A percentile compares a stretch with the other conserved stretches of the same genome.
Conservation (phyloP, 2,113 vertebrate species). For the Cyphomyrus discorhynchus region DNA sequence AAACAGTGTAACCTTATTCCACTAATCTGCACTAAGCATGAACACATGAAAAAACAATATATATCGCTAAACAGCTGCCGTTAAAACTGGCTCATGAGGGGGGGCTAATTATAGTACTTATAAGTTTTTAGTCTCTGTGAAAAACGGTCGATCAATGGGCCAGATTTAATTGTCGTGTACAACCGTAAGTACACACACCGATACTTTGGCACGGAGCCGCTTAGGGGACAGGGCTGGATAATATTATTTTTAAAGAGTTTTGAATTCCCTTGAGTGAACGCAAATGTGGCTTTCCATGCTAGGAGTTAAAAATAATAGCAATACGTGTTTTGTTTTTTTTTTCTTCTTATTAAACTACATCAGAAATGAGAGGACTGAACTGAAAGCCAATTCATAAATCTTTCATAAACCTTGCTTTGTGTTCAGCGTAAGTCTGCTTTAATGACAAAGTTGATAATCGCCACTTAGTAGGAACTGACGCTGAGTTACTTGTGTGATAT, state of each 20-base stretch:
- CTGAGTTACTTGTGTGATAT: not conserved
- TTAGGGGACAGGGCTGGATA: not conserved
- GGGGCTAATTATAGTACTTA: too few species aligned
- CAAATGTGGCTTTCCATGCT: not conserved
- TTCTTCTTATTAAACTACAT: not conserved
- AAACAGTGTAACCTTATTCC: too few species aligned
- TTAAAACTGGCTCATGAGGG: too few species aligned
- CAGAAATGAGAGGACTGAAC: not conserved
- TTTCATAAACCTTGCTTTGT: not conserved
- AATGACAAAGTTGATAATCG: not conserved
- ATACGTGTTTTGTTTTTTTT: not conserved
- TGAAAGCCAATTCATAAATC: not conserved
- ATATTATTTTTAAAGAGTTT: not conserved
- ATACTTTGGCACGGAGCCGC: too few species aligned
- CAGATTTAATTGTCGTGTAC: too few species aligned
- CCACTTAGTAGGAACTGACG: not conserved
- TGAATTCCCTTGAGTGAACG: not conserved
- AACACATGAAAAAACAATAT: too few species aligned
- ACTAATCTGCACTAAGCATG: too few species aligned
- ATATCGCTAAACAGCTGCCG: too few species aligned
- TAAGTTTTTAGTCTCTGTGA: too few species aligned
- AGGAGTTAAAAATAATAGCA: not conserved
- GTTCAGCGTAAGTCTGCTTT: not conserved
- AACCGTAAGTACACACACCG: too few species aligned
- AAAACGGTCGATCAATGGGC: too few species aligned